Evolutionary conservation across 2,113 vertebrate species (phyloP).

Genomic region (Scatophagus argus): DNA sequence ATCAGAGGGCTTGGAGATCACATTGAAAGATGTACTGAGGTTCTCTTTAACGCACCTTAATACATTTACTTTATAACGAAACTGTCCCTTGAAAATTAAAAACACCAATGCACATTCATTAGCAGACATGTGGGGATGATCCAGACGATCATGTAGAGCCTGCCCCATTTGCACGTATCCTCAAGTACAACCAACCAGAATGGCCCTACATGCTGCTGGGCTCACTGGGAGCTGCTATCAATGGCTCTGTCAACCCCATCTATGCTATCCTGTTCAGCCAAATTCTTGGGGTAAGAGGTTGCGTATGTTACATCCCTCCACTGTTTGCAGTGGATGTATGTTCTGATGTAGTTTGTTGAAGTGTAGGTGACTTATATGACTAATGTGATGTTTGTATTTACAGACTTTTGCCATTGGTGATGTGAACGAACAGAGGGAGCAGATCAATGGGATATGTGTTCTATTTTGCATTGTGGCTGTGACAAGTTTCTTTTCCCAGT

Average conservation of each 20-base stretch:
- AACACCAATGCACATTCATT: not conserved
- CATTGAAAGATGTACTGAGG: conserved; percentile 54
- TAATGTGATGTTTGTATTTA: conserved; percentile 10
- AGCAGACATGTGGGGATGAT: conserved; percentile 57
- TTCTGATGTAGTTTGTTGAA: not conserved
- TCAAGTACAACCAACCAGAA: conserved; percentile 84
- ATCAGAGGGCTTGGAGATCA: conserved; percentile 51
- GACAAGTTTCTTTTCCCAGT: conserved; percentile 82
- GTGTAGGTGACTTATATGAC: not conserved
- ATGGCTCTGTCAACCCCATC: conserved; percentile 81
- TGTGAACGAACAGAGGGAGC: conserved; percentile 66
- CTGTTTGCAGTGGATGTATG: not conserved
- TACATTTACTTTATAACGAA: not conserved
- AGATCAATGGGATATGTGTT: conserved; percentile 80
- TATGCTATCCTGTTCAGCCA: conserved; percentile 85
- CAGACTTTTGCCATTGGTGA: conserved; percentile 84
- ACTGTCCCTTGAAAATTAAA: not conserved
- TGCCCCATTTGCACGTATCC: conserved; percentile 80
- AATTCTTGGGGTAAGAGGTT: conserved; percentile 81
- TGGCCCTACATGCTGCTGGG: conserved; percentile 87
- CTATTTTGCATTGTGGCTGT: conserved; percentile 81
- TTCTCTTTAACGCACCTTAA: not conserved
- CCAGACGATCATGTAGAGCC: conserved; percentile 49
- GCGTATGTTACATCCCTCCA: not conserved
- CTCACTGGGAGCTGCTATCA: conserved; percentile 81